Base-by-base conservation (phyloP, 1,140 invertebrate species). In the Drosophila triauraria region DNA sequence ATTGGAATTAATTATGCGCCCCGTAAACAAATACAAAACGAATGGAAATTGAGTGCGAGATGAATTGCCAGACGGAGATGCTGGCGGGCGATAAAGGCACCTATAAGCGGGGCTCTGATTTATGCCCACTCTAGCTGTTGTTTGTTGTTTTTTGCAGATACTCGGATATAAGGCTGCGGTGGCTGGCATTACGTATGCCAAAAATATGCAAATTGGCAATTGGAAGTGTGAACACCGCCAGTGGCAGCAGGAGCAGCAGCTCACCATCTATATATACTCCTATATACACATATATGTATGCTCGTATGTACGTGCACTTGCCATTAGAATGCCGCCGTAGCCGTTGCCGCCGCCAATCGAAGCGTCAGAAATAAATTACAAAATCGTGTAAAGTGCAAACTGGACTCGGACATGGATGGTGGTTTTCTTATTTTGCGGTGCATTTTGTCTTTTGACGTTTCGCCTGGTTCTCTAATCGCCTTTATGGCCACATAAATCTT, bases 401-500 rank as follows among this genome's bases (percentile, higher is more conserved):
- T 80, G 84, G 80, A 88, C 76, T 76, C 67, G 64, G 75, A 76
- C 82, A 54, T 72, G 79, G 78, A 62, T 65, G 61, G 50, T 38
- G 56, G 62, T 64, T 43, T 68, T 17, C 46, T 65, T 75, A 20
- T 67, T 80, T 35, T 50, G 62, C 65, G 20, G 38, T 27, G 60
- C 78, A 80, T 82, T 83, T 83, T 80, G 65, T 86, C 77, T 82
- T 88, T 88, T 88, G 80, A 88, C 79, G 77, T 84, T 87, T 84
- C 63, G 79, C 63, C 78, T 78, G 54, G 65, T 75, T 72, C 80
- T 75, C 80, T 87, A 87, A 87, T 87, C 84, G 84, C 84, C 82
- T 87, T 87, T 87, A 87, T 84, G 84, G 84, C 80, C 84, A 88
- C 84, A 87, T 87, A 87, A 87, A 87, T 87, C 84, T 87, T 87